A percentile compares a stretch with the other conserved stretches of the same genome.
phyloP scores from a whole-genome alignment of 2,797 vertebrate species.

The Rhynchonycteris naso region DNA sequence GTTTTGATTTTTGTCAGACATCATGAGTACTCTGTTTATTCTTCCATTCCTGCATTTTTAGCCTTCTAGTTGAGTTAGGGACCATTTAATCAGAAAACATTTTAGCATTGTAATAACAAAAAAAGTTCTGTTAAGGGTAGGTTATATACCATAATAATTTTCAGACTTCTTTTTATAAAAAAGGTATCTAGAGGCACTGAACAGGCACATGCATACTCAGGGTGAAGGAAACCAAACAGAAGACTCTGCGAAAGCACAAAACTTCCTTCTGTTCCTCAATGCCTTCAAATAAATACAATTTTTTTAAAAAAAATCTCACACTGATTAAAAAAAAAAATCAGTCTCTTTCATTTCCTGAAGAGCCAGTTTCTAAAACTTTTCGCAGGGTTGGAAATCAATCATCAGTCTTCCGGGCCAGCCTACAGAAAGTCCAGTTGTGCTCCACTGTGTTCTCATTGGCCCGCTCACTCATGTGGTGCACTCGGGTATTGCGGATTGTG shows the following conservation, averaged over 20 bases:
- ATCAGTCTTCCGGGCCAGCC: conserved; percentile 96
- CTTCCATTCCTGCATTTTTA: conserved; percentile 80
- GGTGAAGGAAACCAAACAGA: conserved; percentile 80
- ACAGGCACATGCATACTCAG: conserved; percentile 87
- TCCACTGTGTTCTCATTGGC: conserved; percentile 99
- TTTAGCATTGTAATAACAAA: conserved; percentile 84
- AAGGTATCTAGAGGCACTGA: conserved; percentile 83
- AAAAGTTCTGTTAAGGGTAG: conserved; percentile 82
- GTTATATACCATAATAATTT: conserved; percentile 82
- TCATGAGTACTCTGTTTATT: conserved; percentile 79
- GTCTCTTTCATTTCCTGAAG: conserved; percentile 70
- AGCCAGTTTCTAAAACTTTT: conserved; percentile 59
- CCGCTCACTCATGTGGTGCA: conserved; percentile 99
- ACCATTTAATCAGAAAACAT: conserved; percentile 81
- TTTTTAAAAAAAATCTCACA: conserved; percentile 74
- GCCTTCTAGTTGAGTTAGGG: conserved; percentile 82
- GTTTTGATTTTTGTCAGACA: conserved; percentile 81
- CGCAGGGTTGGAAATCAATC: conserved; percentile 87
- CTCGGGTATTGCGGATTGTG: conserved; percentile 96
- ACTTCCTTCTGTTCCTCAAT: conserved; percentile 82
- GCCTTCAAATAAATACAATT: conserved; percentile 88
- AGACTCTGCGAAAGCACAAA: conserved; percentile 76
- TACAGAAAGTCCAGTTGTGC: conserved; percentile 99
- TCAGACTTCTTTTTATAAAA: conserved; percentile 84
- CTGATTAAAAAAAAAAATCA: conserved; percentile 69